A percentile compares a stretch with the other conserved stretches of the same genome.
Evolutionary conservation across 2,888 invertebrate species (phyloP).

Genomic region (Catocala sponsa): DNA sequence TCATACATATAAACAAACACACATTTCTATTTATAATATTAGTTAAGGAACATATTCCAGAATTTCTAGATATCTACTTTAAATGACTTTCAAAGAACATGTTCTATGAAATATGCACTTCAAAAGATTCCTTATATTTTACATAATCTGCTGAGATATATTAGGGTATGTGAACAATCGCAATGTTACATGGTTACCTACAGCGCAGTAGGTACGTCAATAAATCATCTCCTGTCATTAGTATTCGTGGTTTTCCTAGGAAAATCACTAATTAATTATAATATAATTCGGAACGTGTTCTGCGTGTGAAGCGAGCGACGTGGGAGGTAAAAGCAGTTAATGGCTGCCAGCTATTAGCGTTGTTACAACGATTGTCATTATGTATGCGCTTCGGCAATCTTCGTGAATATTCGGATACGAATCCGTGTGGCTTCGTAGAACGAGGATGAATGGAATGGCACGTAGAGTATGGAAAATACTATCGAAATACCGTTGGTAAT

Average conservation of each 20-base stretch:
- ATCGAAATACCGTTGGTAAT: too few species aligned
- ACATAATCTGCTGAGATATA: too few species aligned
- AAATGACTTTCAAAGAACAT: too few species aligned
- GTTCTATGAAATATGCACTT: too few species aligned
- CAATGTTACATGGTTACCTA: background rate
- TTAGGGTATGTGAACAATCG: too few species aligned
- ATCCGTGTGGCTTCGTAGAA: background rate
- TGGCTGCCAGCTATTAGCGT: conserved; percentile 11
- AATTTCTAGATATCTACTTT: too few species aligned
- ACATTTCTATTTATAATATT: too few species aligned
- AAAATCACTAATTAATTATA: conserved; percentile 49
- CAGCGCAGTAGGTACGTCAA: background rate
- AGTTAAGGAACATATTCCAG: too few species aligned
- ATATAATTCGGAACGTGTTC: conserved; percentile 45
- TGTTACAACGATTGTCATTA: conserved; percentile 11
- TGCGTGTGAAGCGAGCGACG: conserved; percentile 32
- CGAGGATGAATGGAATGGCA: conserved; percentile 18
- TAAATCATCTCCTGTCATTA: conserved; percentile 16
- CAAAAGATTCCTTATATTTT: too few species aligned
- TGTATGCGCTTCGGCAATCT: conserved; percentile 8
- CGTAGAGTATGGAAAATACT: background rate
- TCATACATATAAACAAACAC: too few species aligned
- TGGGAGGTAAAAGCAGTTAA: conserved; percentile 43
- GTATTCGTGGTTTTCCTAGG: conserved; percentile 41
- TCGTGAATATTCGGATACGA: conserved; percentile 17